Evolutionary conservation across 1,140 invertebrate genomes (phyloP).

Genomic region (Trypoxylus dichotomus): DNA sequence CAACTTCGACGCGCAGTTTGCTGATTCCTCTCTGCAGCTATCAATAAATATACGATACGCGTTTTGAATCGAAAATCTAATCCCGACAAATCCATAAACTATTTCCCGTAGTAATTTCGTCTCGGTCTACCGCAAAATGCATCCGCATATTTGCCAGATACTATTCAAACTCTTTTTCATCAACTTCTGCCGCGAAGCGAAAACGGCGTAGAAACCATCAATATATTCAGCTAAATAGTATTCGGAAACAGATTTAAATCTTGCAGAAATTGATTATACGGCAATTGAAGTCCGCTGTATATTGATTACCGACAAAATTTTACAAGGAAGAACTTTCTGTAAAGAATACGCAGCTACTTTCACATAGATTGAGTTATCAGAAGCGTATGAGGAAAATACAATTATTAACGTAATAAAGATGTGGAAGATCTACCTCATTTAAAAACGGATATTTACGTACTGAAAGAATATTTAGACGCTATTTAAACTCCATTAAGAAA

Average conservation of each 20-base stretch:
- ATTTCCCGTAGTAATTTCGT: neutral
- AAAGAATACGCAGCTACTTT: neutral
- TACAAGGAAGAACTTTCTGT: neutral
- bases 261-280: neutral
- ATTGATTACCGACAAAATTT: neutral
- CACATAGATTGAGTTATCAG: too few species aligned
- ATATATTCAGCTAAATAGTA: neutral
- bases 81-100: constrained; percentile 2
- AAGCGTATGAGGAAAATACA: too few species aligned
- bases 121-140: neutral
- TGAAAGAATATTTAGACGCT: too few species aligned
- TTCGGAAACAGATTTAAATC: neutral
- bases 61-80: neutral
- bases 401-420: too few species aligned
- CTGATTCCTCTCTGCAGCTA: neutral
- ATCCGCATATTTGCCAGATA: neutral
- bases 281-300: neutral
- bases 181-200: neutral
- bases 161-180: neutral
- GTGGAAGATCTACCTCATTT: too few species aligned
- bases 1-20: neutral
- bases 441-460: too few species aligned
- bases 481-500: too few species aligned
- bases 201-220: neutral
- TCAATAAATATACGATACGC: neutral